These are phyloP conservation scores for Otis tarda DNA, from an alignment of 2,113 vertebrate genomes.

Conservation along the genomic window DNA sequence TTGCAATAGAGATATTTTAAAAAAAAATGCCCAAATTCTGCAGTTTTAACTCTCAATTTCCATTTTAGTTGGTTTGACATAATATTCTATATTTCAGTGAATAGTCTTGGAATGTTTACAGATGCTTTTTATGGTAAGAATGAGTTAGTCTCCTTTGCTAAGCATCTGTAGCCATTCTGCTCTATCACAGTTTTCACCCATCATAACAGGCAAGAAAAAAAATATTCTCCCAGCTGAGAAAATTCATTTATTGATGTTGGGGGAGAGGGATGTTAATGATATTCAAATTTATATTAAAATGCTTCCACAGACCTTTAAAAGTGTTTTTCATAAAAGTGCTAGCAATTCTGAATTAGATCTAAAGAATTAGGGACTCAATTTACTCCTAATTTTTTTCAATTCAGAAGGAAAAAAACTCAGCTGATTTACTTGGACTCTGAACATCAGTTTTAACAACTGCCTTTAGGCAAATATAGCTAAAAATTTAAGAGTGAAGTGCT, in stretches of 20 bases:
- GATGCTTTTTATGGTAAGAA: not conserved
- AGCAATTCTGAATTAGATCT: not conserved
- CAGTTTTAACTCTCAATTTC: not conserved
- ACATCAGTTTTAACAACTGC: slow-evolving; percentile 87
- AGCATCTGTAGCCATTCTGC: not conserved
- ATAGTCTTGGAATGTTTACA: not conserved
- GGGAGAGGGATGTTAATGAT: not conserved
- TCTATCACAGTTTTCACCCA: not conserved
- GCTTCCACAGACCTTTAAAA: not conserved
- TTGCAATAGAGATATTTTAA: not conserved
- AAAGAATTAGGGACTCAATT: slow-evolving; percentile 62
- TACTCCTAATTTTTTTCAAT: slow-evolving; percentile 79
- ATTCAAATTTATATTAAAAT: not conserved
- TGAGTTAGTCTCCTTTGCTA: not conserved
- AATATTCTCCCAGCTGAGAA: not conserved
- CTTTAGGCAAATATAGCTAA: slow-evolving; percentile 71
- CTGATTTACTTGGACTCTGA: slow-evolving; percentile 75
- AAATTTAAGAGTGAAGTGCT: not conserved
- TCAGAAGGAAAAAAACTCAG: slow-evolving; percentile 71
- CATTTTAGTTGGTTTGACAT: not conserved
- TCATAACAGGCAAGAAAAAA: not conserved
- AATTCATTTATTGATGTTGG: not conserved
- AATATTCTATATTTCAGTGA: not conserved
- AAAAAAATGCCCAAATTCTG: not conserved
- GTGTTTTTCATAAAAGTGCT: not conserved